Conservation (phyloP, 2,113 vertebrate genomes). For the Trochalopteron elliotii region DNA sequence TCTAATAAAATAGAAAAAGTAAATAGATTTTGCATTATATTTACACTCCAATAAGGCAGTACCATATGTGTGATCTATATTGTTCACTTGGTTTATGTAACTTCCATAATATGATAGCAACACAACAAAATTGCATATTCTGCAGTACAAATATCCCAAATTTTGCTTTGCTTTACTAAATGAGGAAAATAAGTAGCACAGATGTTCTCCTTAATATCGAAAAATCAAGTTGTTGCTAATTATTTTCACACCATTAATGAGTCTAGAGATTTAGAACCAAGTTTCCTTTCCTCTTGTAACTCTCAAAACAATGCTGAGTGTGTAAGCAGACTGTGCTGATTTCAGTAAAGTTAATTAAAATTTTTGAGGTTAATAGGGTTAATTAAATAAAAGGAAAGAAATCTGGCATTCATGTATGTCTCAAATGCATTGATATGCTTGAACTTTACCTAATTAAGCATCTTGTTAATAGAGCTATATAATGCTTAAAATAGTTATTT, state of each 20-base stretch:
- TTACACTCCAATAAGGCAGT: background rate
- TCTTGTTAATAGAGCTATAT: background rate
- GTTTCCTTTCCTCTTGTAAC: constrained; percentile 50
- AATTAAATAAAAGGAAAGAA: constrained; percentile 61
- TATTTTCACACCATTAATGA: constrained; percentile 66
- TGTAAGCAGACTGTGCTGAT: constrained; percentile 47
- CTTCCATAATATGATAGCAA: background rate
- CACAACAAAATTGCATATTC: background rate
- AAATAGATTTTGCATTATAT: constrained; percentile 9
- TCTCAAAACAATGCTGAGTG: constrained; percentile 46
- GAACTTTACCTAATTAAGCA: background rate
- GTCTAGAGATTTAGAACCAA: constrained; percentile 14
- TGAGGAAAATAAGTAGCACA: constrained; percentile 32
- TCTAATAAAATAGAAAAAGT: background rate
- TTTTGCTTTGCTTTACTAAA: constrained; percentile 21
- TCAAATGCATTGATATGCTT: background rate
- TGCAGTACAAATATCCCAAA: background rate
- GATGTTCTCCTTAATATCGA: constrained; percentile 25
- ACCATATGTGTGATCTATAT: background rate
- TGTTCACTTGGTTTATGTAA: background rate
- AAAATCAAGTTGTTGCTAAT: constrained; percentile 50
- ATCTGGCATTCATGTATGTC: constrained; percentile 6
- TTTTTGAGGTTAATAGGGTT: constrained; percentile 72
- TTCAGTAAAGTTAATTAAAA: constrained; percentile 71
- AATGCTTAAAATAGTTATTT: background rate